Conservation (phyloP, 2,888 invertebrate species). For the Monopis laevigella region DNA sequence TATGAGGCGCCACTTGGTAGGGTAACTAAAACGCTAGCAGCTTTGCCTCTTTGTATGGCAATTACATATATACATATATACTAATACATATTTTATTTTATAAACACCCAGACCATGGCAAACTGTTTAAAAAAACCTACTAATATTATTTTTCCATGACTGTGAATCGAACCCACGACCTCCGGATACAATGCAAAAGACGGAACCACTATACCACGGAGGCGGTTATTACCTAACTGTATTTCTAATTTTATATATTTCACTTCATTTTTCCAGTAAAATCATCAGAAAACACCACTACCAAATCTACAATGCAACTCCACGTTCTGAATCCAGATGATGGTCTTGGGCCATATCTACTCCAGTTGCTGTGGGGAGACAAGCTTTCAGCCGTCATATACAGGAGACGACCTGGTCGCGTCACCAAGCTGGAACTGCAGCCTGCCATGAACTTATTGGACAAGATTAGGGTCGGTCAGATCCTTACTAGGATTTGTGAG, state of each 20-base stretch:
- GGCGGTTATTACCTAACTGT: too few relatives aligned
- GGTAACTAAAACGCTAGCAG: too few relatives aligned
- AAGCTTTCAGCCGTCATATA: slow-evolving; percentile 45
- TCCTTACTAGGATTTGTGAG: neutral
- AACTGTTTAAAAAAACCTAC: too few relatives aligned
- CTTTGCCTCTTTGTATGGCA: too few relatives aligned
- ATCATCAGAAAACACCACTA: slow-evolving; percentile 20
- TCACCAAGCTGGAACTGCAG: slow-evolving; percentile 6
- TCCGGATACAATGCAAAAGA: too few relatives aligned
- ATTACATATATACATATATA: too few relatives aligned
- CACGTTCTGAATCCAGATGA: slow-evolving; percentile 33
- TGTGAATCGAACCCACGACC: too few relatives aligned
- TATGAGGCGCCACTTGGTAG: too few relatives aligned
- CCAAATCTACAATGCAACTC: slow-evolving; percentile 37
- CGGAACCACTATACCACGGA: too few relatives aligned
- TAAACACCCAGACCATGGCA: too few relatives aligned
- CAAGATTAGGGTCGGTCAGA: neutral
- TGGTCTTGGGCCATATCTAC: slow-evolving; percentile 30
- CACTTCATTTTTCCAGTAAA: slow-evolving; percentile 29
- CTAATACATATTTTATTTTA: too few relatives aligned
- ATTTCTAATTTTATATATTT: neutral
- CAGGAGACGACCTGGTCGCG: slow-evolving; percentile 21
- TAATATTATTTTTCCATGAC: too few relatives aligned
- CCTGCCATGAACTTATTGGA: neutral
- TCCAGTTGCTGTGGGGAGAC: slow-evolving; percentile 50